Base-by-base conservation (phyloP, 2,888 invertebrate genomes). In the Acanthopleura granulata region DNA sequence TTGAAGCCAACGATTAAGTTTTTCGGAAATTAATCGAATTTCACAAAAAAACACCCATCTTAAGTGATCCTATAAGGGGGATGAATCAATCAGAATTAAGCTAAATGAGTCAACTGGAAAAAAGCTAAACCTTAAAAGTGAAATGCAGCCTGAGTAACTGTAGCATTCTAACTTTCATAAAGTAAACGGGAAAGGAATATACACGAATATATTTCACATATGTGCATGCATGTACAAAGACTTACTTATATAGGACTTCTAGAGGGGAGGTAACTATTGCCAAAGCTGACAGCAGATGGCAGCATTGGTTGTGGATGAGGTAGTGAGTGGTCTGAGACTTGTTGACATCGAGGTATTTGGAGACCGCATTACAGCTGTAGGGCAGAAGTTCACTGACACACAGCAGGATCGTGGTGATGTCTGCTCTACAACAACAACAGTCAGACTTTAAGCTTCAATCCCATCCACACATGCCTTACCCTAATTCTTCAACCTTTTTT, bases 251-350 rank as follows among this genome's bases (percentile, higher is more conserved):
- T 0, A 89, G 75, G 22, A 75, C 74, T 12, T 88, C 87, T 18
- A 89, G 75, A 0, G 89, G 89, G 27, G 87, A 82, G 16, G 83
- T 76, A 18, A 88, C 83, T 0, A 89, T 81, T 71, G 88, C 85
- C 77, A 89, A 75, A 49, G 82, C 77, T 18, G 88, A 82, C 78
- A 89, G 77, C 15, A 89, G 83, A 49, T 82, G 85, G 50, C 83
- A 84, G 77, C 88, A 88, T 30, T 84, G 80, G 79, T 88, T 89
- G 80, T 90, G 89, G 74, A 89, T 85, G 77, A 81, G 81, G 80
- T 86, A 86, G 74, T 86, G 84, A 14, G 76, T 70, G 71, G 79
- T 72, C 79, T 88, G 85, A 40, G 82, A 81, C 69, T 84, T 81
- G 18, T 86, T 82, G 0, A 85, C 85, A 73, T 88, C 86, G 70